Conservation (phyloP, 2,113 vertebrate genomes). For the Nerophis ophidion region DNA sequence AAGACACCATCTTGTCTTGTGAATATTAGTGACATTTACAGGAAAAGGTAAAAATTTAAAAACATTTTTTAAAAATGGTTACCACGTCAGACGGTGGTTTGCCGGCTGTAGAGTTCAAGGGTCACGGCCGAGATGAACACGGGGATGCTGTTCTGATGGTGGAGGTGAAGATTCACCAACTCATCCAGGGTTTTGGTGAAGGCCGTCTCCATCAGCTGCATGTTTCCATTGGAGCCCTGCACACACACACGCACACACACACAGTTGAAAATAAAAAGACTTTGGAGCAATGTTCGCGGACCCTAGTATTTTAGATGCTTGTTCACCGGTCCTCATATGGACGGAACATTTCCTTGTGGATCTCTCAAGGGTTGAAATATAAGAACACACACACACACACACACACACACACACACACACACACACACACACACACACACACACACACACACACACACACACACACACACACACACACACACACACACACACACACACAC, state of each 20-base stretch:
- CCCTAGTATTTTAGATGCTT: no score
- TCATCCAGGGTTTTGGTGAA: constrained; percentile 82
- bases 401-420: constrained; percentile 31
- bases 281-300: no score
- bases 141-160: constrained; percentile 93
- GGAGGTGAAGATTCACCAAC: constrained; percentile 86
- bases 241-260: constrained; percentile 50
- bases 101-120: constrained; percentile 92
- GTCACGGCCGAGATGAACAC: constrained; percentile 93
- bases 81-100: constrained; percentile 64
- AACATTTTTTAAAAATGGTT: neutral
- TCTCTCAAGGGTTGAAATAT: no score
- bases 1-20: neutral
- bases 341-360: no score
- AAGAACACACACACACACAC: constrained; percentile 3
- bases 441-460: constrained; percentile 64
- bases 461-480: constrained; percentile 52
- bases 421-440: constrained; percentile 53
- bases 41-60: neutral
- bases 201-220: constrained; percentile 92
- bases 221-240: constrained; percentile 74
- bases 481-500: no score
- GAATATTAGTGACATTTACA: neutral
- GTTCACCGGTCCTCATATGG: no score
- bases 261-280: no score